Base-by-base conservation (phyloP, 2,888 invertebrate genomes). In the Nemoura dubitans region DNA sequence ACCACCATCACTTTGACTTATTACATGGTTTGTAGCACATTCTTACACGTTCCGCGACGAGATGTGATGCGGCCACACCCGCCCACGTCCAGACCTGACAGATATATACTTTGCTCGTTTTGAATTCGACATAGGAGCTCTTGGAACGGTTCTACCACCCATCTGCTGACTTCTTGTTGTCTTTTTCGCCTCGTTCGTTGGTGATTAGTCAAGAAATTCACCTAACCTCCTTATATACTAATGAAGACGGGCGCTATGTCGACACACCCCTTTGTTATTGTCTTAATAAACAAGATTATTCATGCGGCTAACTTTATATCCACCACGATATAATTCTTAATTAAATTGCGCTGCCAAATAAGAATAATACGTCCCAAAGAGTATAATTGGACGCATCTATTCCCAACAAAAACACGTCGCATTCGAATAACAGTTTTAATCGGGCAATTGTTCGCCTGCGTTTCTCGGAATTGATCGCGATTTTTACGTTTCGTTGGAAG, bases 1-100 rank as follows among this genome's bases (percentile, higher is more conserved):
- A 59, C 59, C 76, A 26, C 84, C 84, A 59, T 26, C 84, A 26
- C 76, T 43, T 59, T 84, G 84, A 84, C 84, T 84, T 84, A 84
- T 84, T 84, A 84, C 27, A 30, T 59, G 59, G 27, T 84, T 81
- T 59, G 84, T 59, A 83, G 59, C 83, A 83, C 83, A 84, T 84
- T 84, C 84, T 84, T 84, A 14, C 84, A 84, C 84, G 84, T 7
- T 6, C 30, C 81, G 6, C 81, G 28, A 2, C 21, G 28, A 30
- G 7, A 29, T 81, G 27, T 81, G 29, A 27, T 14, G 10, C 27
- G 29, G 76, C 84, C 84, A 84, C 84, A 76, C 84, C 84, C 84
- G 2, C 81, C 81, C 59, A 25, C 14, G 29, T 25, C 83, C 25
- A n/a, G 28, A 59, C 28, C 27, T 29, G 43, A 84, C 84, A 10